A percentile compares a stretch with the other conserved stretches of the same genome.
Conservation (phyloP, 92 coral and sea anemone genomes). For the Porites cylindrica region DNA sequence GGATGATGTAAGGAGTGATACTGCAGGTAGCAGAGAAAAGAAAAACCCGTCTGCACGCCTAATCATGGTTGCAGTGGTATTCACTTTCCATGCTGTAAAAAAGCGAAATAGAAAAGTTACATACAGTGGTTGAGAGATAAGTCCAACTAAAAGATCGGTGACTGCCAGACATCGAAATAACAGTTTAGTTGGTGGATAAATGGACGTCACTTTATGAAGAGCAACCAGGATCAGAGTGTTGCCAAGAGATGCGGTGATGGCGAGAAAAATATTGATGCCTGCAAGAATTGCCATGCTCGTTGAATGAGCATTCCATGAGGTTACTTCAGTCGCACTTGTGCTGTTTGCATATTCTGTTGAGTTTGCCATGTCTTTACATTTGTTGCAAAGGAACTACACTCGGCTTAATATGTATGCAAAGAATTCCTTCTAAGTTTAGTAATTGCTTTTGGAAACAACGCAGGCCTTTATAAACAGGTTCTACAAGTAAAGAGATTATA, state of each 20-base stretch:
- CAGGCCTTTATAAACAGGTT: too few relatives aligned
- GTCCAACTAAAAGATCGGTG: background rate
- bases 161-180: background rate
- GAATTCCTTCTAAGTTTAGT: too few relatives aligned
- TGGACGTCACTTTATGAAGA: background rate
- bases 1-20: background rate
- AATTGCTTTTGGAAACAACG: too few relatives aligned
- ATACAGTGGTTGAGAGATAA: background rate
- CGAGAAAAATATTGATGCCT: background rate
- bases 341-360: background rate
- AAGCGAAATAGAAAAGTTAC: background rate
- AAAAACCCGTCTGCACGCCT: background rate
- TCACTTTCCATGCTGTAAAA: background rate
- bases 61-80: background rate
- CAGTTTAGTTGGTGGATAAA: background rate
- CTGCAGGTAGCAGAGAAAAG: background rate
- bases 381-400: too few relatives aligned
- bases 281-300: background rate
- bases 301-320: background rate
- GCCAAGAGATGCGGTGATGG: background rate
- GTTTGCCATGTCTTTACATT: too few relatives aligned
- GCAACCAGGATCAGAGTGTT: background rate
- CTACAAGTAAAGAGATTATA: too few relatives aligned
- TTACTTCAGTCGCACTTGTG: background rate
- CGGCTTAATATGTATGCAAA: too few relatives aligned